Conservation (phyloP, 1,140 invertebrate genomes). For the Eupristina koningsbergeri region DNA sequence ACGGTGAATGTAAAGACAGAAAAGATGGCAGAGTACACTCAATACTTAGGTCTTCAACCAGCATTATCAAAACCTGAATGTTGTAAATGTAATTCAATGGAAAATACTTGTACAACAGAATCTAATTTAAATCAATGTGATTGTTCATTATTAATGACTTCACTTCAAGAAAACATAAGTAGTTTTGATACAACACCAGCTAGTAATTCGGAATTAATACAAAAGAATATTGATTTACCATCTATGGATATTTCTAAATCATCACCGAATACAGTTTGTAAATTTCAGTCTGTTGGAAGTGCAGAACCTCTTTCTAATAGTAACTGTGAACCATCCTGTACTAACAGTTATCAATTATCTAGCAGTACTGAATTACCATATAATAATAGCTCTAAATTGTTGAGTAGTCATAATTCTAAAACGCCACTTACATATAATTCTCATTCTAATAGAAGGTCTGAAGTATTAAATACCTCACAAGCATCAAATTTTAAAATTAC, state of each 20-base stretch:
- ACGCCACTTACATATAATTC: neutral
- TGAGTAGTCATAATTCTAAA: neutral
- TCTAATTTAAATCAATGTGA: conserved; percentile 63
- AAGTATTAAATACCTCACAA: conserved; percentile 45
- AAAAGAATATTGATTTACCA: conserved; percentile 22
- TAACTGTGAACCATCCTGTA: neutral
- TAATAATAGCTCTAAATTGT: conserved; percentile 1
- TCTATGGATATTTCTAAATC: conserved; percentile 17
- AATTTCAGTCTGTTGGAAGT: neutral
- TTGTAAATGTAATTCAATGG: conserved; percentile 76
- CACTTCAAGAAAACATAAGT: conserved; percentile 36
- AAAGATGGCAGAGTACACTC: conserved; percentile 78
- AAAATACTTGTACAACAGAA: conserved; percentile 77
- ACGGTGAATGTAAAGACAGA: conserved; percentile 60
- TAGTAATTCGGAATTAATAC: conserved; percentile 39
- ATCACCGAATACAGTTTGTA: neutral
- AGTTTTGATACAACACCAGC: neutral
- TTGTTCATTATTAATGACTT: conserved; percentile 46
- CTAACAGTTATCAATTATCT: neutral
- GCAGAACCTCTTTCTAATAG: neutral
- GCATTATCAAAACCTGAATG: conserved; percentile 79
- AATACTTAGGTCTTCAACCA: conserved; percentile 81
- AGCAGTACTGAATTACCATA: neutral
- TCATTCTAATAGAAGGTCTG: conserved; percentile 30
- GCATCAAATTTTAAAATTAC: conserved; percentile 78